Conservation (phyloP, 2,113 vertebrate genomes). For the Urocitellus parryii region DNA sequence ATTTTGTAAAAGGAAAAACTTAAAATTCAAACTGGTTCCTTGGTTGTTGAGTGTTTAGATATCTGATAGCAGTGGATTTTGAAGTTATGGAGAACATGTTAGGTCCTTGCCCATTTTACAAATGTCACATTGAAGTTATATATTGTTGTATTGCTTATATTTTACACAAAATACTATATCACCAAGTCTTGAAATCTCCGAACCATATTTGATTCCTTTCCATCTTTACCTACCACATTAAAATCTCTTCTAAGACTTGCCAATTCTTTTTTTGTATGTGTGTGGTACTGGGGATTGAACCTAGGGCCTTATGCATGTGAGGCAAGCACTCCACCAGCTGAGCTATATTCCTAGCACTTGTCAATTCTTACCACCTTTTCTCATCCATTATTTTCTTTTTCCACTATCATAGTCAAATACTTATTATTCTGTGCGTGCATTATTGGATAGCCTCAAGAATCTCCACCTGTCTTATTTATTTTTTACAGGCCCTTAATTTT, state of each 20-base stretch:
- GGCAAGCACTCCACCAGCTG: no score
- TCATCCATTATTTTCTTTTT: slow-evolving; percentile 55
- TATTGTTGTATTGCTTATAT: slow-evolving; percentile 28
- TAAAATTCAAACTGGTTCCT: slow-evolving; percentile 42
- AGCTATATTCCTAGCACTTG: neutral
- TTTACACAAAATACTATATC: slow-evolving; percentile 6
- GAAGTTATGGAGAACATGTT: slow-evolving; percentile 30
- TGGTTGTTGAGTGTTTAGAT: slow-evolving; percentile 46
- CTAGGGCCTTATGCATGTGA: no score
- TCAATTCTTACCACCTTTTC: slow-evolving; percentile 39
- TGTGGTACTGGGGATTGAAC: no score
- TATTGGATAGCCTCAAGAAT: slow-evolving; percentile 32
- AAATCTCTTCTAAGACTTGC: slow-evolving; percentile 47
- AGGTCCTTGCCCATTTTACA: slow-evolving; percentile 40
- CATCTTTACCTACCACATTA: slow-evolving; percentile 35
- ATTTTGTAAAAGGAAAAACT: slow-evolving; percentile 56
- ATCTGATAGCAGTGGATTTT: slow-evolving; percentile 23
- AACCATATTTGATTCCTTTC: slow-evolving; percentile 11
- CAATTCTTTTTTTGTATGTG: neutral
- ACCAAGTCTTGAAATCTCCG: slow-evolving; percentile 13
- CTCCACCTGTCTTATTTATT: slow-evolving; percentile 16
- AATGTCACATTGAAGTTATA: neutral
- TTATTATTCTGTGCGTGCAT: slow-evolving; percentile 33
- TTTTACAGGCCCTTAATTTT: neutral
- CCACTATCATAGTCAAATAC: neutral